These are phyloP conservation scores for Pampus argenteus DNA, from an alignment of 2,797 vertebrate species.

Conservation along the genomic window DNA sequence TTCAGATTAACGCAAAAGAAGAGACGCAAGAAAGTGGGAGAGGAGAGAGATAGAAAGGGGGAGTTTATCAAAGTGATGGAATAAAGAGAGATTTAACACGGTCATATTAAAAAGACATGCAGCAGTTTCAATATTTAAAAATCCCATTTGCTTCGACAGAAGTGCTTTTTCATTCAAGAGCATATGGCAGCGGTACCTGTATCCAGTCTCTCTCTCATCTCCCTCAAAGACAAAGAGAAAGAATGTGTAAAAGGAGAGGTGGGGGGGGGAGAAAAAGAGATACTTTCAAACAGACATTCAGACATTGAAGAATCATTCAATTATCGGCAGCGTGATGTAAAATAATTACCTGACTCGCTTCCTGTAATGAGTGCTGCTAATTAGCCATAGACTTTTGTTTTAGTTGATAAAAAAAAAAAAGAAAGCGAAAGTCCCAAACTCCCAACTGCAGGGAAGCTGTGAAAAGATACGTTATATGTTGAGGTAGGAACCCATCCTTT, in stretches of 20 bases:
- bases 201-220: constrained; percentile 87
- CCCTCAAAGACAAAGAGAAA: constrained; percentile 79
- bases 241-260: constrained; percentile 74
- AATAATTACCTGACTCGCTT: constrained; percentile 98
- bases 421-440: constrained; percentile 82
- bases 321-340: constrained; percentile 99
- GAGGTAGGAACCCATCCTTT: constrained; percentile 81
- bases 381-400: constrained; percentile 99
- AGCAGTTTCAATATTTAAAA: constrained; percentile 86
- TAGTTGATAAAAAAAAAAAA: constrained; percentile 84
- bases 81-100: constrained; percentile 84
- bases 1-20: constrained; percentile 52
- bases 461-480: constrained; percentile 90
- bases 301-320: constrained; percentile 96
- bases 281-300: constrained; percentile 94
- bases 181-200: constrained; percentile 86
- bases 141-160: constrained; percentile 85
- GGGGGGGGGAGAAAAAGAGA: constrained; percentile 74
- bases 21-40: constrained; percentile 34
- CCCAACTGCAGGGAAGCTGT: constrained; percentile 92
- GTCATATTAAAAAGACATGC: constrained; percentile 85
- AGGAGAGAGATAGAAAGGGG: constrained; percentile 48
- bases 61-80: constrained; percentile 85
- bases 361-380: constrained; percentile 99
- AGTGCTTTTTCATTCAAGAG: constrained; percentile 84